Evolutionary conservation across 2,113 vertebrate genomes (phyloP).

Genomic region (Promerops cafer): DNA sequence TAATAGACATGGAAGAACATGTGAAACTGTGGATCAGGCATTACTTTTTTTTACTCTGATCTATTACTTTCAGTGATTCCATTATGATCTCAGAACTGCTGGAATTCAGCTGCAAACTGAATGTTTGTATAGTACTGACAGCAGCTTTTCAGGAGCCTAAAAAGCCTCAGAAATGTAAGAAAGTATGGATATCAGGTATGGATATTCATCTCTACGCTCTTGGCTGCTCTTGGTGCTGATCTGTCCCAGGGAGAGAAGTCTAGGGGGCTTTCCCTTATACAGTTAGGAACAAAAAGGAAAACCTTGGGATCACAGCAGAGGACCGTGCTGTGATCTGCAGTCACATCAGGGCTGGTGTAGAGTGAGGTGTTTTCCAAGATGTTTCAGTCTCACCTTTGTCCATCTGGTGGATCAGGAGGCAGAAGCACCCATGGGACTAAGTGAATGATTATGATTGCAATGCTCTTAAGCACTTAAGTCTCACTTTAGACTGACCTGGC

Average conservation of each 20-base stretch:
- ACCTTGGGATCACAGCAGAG: neutral
- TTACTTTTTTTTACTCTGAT: neutral
- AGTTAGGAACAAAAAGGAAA: neutral
- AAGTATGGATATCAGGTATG: neutral
- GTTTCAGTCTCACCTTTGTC: neutral
- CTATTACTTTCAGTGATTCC: neutral
- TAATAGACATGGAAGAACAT: neutral
- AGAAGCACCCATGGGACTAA: rapidly evolving
- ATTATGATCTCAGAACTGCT: neutral
- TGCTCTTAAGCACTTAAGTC: neutral
- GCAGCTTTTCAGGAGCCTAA: neutral
- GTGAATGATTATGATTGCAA: neutral
- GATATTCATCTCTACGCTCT: rapidly evolving
- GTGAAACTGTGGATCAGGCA: neutral
- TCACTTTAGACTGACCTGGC: neutral
- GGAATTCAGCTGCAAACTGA: neutral
- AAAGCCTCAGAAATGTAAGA: neutral
- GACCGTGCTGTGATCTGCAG: neutral
- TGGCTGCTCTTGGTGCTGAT: neutral
- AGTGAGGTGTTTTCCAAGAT: neutral
- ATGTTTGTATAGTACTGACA: neutral
- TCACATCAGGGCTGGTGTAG: neutral
- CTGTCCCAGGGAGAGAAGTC: neutral
- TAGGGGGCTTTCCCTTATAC: neutral
- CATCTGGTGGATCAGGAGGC: neutral